These are phyloP conservation scores for Diarsia rubi DNA, from an alignment of 2,888 invertebrate genomes.

Conservation along the genomic window DNA sequence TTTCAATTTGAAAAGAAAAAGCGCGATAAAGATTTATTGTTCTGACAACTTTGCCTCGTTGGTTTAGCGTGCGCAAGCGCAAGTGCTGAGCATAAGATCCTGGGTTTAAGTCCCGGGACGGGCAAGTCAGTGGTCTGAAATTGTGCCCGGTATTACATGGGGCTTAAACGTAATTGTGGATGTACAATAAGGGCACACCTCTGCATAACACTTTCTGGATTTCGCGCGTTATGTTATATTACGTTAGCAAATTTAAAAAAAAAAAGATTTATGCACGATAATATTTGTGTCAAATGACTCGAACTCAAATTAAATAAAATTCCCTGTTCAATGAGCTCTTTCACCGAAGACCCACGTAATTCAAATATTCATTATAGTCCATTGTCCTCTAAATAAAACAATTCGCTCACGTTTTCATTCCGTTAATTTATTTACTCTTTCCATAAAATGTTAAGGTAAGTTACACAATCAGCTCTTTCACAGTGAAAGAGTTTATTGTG, in stretches of 20 bases:
- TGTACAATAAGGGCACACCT: too few relatives aligned
- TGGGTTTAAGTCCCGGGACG: too few relatives aligned
- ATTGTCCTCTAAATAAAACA: conserved; percentile 36
- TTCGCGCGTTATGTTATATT: too few relatives aligned
- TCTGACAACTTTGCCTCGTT: background rate
- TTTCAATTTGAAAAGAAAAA: conserved; percentile 14
- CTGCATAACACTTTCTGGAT: too few relatives aligned
- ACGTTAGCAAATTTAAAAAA: conserved; percentile 3
- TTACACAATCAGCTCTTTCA: background rate
- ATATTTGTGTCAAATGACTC: background rate
- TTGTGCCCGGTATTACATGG: too few relatives aligned
- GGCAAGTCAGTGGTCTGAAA: too few relatives aligned
- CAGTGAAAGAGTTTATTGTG: background rate
- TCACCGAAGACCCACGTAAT: background rate
- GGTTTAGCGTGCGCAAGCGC: too few relatives aligned
- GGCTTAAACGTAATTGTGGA: too few relatives aligned
- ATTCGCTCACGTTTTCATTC: conserved; percentile 14
- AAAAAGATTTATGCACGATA: background rate
- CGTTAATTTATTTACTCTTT: conserved; percentile 11
- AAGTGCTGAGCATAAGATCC: too few relatives aligned
- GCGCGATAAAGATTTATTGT: background rate
- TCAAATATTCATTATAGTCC: conserved; percentile 11
- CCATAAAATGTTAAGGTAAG: background rate
- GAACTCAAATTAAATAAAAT: background rate
- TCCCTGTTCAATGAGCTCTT: background rate